Evolutionary conservation across 2,797 vertebrate genomes (phyloP), one percentile per base, ranked within the genome.

Genomic region (Choloepus didactylus): DNA sequence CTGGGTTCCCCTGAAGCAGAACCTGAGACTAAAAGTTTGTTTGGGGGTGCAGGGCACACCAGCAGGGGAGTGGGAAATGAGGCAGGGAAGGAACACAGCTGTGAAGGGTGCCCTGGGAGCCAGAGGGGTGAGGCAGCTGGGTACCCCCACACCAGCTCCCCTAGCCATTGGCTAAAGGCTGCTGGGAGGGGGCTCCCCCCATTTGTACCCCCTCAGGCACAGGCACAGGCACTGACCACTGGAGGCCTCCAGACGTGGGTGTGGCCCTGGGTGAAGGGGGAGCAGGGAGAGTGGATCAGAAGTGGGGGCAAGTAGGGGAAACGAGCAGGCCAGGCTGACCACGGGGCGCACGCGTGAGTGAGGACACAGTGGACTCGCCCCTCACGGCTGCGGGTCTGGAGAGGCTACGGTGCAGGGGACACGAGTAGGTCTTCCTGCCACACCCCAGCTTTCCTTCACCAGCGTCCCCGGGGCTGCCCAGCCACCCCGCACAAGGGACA

Each of bases 311-410:
- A 3, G 8, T 0, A 21, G 27, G 6, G 21, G 19, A 9, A 6
- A 1, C 9, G 15, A 46, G 27, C 31, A 6, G 70, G 59, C 49
- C 49, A 21, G 70, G 70, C 90, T 4, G 18, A 35, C 46, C 2
- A 2, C 83, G 29, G 18, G 31, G 3, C 10, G 12, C 16, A 4
- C 0, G 38, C n/a, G 6, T 8, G 6, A 46, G 21, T 0, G 15
- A 27, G 21, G 1, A 1, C 1, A 0, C 2, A 3, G 31, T 11
- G 31, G 29, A 54, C 0, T 1, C 16, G 7, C 44, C 41, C 9
- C 21, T 23, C 5, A 5, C 0, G 29, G 46, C 44, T 0, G 18
- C 7, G 23, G 19, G 49, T 29, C 25, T 9, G 2, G 14, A 9
- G 86, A 12, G 29, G 62, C 27, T 9, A 1, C 12, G 62, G 27